A percentile compares a stretch with the other conserved stretches of the same genome.
Conservation (phyloP, 2,888 invertebrate species). For the Orchestes rusci region DNA sequence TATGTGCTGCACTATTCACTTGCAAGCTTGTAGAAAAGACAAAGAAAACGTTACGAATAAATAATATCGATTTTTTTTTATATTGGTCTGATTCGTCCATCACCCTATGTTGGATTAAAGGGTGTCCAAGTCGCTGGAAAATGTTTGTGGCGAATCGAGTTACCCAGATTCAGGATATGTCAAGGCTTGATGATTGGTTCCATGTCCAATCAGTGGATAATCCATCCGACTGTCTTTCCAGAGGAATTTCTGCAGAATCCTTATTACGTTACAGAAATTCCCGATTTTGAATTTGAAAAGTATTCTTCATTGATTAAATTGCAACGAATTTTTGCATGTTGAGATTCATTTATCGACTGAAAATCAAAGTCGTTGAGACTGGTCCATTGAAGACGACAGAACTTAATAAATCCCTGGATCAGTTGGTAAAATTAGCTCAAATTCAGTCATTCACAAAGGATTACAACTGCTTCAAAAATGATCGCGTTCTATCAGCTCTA, state of each 20-base stretch:
- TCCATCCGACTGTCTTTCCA: conserved; percentile 1
- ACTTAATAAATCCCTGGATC: not conserved
- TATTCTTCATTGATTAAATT: conserved; percentile 1
- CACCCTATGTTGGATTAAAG: conserved; percentile 1
- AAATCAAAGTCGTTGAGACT: not conserved
- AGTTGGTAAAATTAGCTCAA: not conserved
- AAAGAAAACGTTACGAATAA: not conserved
- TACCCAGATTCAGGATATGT: conserved; percentile 1
- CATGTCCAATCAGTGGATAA: not conserved
- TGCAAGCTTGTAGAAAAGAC: not conserved
- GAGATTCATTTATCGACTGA: not conserved
- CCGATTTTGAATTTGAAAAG: conserved; percentile 2
- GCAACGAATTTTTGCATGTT: not conserved
- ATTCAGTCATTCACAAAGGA: conserved; percentile 1
- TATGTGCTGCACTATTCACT: not conserved
- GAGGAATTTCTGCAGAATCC: conserved; percentile 3
- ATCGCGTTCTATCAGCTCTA: not conserved
- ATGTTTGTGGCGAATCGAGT: not conserved
- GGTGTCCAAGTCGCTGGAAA: conserved; percentile 1
- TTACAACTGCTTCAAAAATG: not conserved
- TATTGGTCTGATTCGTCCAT: conserved; percentile 2
- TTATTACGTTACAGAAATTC: too few species aligned
- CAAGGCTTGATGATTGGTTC: not conserved
- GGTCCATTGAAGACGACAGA: not conserved
- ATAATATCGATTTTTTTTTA: not conserved